phyloP scores from a whole-genome alignment of 1,140 invertebrate genomes.

The Gerris buenoi region DNA sequence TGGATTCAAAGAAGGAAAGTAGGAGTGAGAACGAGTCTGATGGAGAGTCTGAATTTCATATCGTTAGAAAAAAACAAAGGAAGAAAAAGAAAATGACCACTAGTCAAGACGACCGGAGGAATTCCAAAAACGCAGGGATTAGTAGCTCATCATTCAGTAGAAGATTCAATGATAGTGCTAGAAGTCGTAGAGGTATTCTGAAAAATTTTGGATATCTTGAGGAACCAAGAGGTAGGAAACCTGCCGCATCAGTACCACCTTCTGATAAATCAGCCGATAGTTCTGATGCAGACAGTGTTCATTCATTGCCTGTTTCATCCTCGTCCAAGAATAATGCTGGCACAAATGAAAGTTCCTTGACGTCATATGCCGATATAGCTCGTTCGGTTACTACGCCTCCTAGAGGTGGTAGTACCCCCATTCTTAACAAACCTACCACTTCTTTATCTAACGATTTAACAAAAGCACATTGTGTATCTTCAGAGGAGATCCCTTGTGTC shows the following conservation, averaged over 20 bases:
- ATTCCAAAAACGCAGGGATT: neutral
- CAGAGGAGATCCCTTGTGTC: conserved; percentile 10
- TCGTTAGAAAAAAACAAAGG: conserved; percentile 53
- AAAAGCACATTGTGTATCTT: neutral
- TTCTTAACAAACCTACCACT: conserved; percentile 1
- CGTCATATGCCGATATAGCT: conserved; percentile 59
- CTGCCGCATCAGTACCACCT: conserved; percentile 43
- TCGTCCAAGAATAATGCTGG: conserved; percentile 28
- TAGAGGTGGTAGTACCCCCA: neutral
- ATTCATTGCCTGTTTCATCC: conserved; percentile 48
- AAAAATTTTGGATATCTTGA: conserved; percentile 19
- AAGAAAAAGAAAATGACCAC: conserved; percentile 33
- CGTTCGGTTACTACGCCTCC: conserved; percentile 13
- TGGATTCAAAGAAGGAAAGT: conserved; percentile 1
- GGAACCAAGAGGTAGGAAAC: conserved; percentile 33
- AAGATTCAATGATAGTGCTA: conserved; percentile 22
- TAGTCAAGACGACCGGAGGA: conserved; percentile 1
- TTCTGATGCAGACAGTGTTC: conserved; percentile 52
- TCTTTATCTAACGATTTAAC: neutral
- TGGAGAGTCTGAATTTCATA: conserved; percentile 41
- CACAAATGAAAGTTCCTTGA: conserved; percentile 39
- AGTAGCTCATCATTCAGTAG: conserved; percentile 13
- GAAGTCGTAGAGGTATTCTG: neutral
- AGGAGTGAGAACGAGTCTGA: neutral
- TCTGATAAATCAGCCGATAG: conserved; percentile 59